phyloP scores from a whole-genome alignment of 2,888 invertebrate species.

The Belgica antarctica region DNA sequence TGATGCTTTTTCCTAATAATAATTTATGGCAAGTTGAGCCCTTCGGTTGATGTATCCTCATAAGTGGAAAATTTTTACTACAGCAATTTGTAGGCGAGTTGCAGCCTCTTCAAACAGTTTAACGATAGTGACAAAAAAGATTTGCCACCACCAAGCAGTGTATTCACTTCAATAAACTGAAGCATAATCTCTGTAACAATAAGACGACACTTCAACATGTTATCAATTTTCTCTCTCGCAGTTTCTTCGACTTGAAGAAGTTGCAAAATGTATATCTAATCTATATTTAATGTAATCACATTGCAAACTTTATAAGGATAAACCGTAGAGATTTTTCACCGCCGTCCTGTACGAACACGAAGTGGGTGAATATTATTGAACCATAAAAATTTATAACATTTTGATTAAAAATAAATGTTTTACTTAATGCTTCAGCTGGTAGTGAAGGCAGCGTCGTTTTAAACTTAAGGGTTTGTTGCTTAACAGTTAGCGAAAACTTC shows the following conservation, averaged over 20 bases:
- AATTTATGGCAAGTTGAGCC: constrained; percentile 1
- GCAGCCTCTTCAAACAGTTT: not conserved
- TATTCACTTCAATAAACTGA: not conserved
- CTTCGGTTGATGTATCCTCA: not conserved
- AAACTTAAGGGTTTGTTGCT: too few relatives aligned
- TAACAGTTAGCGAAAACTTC: too few relatives aligned
- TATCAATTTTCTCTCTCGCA: not conserved
- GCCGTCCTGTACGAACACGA: too few relatives aligned
- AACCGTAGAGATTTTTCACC: not conserved
- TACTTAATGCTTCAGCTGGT: too few relatives aligned
- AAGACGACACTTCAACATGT: not conserved
- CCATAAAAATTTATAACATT: constrained; percentile 31
- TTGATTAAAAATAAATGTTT: constrained; percentile 24
- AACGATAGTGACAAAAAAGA: too few relatives aligned
- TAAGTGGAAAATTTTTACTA: not conserved
- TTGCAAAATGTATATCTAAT: constrained; percentile 30
- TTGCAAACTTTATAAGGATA: constrained; percentile 22
- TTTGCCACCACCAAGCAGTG: not conserved
- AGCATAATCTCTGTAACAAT: not conserved
- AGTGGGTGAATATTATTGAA: constrained; percentile 13
- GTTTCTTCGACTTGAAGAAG: not conserved
- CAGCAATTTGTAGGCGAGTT: not conserved
- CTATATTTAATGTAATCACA: constrained; percentile 35
- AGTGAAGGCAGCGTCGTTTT: too few relatives aligned
- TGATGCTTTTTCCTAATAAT: not conserved